Conservation (phyloP, 2,113 vertebrate genomes). For the Cyanoramphus novaezelandiae region DNA sequence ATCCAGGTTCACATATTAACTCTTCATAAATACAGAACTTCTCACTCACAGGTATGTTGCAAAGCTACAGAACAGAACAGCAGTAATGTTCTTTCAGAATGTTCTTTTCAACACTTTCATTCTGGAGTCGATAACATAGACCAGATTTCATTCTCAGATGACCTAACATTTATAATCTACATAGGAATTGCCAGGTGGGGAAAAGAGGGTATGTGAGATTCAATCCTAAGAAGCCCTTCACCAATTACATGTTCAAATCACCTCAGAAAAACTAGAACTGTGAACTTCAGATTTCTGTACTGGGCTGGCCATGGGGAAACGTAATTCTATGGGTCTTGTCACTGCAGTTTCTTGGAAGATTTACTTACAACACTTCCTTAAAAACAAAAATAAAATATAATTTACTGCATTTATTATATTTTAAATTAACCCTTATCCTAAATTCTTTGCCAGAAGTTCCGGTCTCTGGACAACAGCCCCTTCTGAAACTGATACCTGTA, state of each 20-base stretch:
- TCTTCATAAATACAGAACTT: not conserved
- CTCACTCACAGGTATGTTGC: not conserved
- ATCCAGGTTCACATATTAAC: not conserved
- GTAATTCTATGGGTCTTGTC: not conserved
- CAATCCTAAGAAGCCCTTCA: not conserved
- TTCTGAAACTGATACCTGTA: not conserved
- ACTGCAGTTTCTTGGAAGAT: not conserved
- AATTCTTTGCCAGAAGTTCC: not conserved
- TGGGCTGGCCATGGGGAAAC: not conserved
- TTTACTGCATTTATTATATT: not conserved
- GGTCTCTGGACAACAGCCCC: not conserved
- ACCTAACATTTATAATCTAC: not conserved
- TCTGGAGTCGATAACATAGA: constrained; percentile 11
- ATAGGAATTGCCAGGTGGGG: not conserved
- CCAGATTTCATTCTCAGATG: not conserved
- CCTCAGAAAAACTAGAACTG: not conserved
- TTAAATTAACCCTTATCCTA: not conserved
- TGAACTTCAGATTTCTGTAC: not conserved
- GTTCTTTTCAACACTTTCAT: not conserved
- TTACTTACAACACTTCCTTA: not conserved
- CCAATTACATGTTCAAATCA: not conserved
- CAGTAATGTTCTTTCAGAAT: not conserved
- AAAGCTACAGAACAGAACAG: not conserved
- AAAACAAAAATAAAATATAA: not conserved
- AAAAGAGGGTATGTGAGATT: not conserved